Percentiles rank a stretch among this genome's conserved stretches.
Evolutionary conservation across 2,888 invertebrate genomes (phyloP).

Genomic region (Aricia artaxerxes): DNA sequence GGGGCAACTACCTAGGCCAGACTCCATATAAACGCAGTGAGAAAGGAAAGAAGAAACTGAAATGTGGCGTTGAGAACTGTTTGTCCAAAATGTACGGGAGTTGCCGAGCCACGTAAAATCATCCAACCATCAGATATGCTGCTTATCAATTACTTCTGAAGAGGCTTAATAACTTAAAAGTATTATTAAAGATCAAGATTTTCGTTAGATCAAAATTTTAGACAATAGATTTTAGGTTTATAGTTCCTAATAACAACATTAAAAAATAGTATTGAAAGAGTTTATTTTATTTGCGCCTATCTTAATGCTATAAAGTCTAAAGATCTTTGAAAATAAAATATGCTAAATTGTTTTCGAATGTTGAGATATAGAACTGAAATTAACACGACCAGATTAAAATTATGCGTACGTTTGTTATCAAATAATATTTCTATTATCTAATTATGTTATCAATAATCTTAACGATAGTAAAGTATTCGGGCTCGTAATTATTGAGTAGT

Average conservation of each 20-base stretch:
- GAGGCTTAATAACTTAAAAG: background rate
- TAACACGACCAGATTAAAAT: background rate
- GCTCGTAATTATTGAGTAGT: background rate
- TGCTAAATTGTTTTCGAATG: background rate
- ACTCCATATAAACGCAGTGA: conserved; percentile 52
- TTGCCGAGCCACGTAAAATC: conserved; percentile 5
- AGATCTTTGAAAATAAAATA: background rate
- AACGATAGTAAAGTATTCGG: conserved; percentile 22
- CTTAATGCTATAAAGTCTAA: background rate
- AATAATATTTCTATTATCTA: conserved; percentile 29
- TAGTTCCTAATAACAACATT: background rate
- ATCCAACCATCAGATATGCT: background rate
- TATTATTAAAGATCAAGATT: background rate
- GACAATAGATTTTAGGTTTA: background rate
- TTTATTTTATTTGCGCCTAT: background rate
- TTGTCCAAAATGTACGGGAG: conserved; percentile 31
- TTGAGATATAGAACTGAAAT: background rate
- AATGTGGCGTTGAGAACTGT: conserved; percentile 52
- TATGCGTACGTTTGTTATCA: background rate
- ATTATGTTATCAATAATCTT: conserved; percentile 31
- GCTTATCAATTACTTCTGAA: background rate
- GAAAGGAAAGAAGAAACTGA: conserved; percentile 44
- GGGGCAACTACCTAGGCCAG: conserved; percentile 55
- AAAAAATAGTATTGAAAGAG: background rate
- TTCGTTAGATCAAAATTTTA: background rate